Base-by-base conservation (phyloP, 1,140 invertebrate genomes). In the Dermatophagoides farinae region DNA sequence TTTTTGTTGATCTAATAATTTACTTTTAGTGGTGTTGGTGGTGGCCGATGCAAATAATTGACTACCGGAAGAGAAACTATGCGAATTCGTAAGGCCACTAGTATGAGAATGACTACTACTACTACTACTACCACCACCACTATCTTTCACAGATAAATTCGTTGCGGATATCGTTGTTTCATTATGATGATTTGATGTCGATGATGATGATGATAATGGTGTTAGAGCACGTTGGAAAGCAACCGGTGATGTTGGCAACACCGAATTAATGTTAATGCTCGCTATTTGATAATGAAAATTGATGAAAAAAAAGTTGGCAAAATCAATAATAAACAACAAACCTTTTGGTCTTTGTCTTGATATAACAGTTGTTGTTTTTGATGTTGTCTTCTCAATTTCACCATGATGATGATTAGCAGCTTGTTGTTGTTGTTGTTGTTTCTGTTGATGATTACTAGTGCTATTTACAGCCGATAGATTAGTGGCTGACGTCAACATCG, bases 321-420 rank as follows among this genome's bases (percentile, higher is more conserved):
- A 47, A 18, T 4, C 46, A 18, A 1, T 23, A 47, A 47, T 20
- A 47, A 31, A 4, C 2, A 31, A 31, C 20, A 5, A 16, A 49
- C 58, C 58, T 68, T 89, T 88, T 12, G 86, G 87, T 63, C 87
- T 75, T 68, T 88, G 85, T 49, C 86, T 73, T 6, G 87, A 87
- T 16, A 83, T 84, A 6, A 90, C 86, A 53, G 84, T 86, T 6
- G 87, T 90, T 44, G 43, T 44, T n/a, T 11, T 10, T 44, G 14
- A 4, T n/a, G 18, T 44, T 16, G 43, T 16, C 10, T 44, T 16
- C 1, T 44, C 43, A 44, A 2, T 31, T 31, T 31, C 31, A 31
- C 31, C 31, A 31, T 31, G 31, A 31, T 31, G 8, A 31, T 31
- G 31, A 31, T 31, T 31, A 31, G 31, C 31, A 31, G 31, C 31